phyloP scores from a whole-genome alignment of 2,113 vertebrate species.

The Megalops atlanticus region DNA sequence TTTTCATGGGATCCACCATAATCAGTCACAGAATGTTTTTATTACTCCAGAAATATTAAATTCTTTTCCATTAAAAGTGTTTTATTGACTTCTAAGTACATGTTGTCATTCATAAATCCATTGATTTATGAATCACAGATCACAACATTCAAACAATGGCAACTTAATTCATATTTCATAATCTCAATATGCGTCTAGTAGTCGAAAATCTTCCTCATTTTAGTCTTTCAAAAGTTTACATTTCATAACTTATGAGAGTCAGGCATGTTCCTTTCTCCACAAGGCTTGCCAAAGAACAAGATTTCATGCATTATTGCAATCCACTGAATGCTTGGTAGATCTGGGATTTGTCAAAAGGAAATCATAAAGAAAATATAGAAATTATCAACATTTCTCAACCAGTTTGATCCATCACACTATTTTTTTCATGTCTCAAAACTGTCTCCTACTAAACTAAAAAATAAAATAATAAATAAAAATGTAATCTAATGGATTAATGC shows the following conservation, averaged over 20 bases:
- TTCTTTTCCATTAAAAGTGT: background rate
- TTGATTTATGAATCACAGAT: background rate
- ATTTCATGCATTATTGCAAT: background rate
- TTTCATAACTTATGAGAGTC: too few relatives aligned
- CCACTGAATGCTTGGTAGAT: background rate
- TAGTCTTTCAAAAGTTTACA: too few relatives aligned
- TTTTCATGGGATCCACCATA: background rate
- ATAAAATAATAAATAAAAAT: too few relatives aligned
- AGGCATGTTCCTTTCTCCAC: too few relatives aligned
- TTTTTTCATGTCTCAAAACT: background rate
- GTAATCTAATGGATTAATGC: too few relatives aligned
- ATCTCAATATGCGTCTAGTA: background rate
- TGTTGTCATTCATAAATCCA: background rate
- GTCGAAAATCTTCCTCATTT: too few relatives aligned
- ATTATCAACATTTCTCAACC: background rate
- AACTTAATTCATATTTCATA: background rate
- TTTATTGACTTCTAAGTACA: background rate
- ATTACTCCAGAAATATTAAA: background rate
- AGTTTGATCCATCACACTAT: too few relatives aligned
- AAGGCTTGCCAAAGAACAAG: background rate
- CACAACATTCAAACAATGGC: background rate
- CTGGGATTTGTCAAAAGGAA: background rate
- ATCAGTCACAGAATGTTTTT: conserved; percentile 7
- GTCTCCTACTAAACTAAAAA: too few relatives aligned
- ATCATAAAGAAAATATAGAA: background rate